phyloP scores from a whole-genome alignment of 2,113 vertebrate genomes.

The Gnathonemus longibarbis region DNA sequence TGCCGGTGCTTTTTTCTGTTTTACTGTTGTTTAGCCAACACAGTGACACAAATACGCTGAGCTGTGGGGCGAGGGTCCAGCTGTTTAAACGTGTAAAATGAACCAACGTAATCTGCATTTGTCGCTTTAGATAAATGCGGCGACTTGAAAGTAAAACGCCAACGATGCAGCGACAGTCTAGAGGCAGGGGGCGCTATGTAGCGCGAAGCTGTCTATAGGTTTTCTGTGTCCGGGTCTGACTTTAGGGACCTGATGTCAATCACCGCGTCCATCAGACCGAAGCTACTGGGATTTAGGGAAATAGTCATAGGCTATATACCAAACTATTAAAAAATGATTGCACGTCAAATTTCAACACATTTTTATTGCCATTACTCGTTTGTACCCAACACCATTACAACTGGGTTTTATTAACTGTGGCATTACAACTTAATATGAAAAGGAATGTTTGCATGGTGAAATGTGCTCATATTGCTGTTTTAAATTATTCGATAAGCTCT shows the following conservation, averaged over 20 bases:
- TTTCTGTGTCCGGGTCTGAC: not conserved
- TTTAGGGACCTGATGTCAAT: not conserved
- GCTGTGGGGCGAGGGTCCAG: not conserved
- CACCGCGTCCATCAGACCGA: not conserved
- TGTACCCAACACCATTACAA: not conserved
- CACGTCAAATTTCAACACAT: not conserved
- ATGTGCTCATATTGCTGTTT: not conserved
- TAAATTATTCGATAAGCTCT: not conserved
- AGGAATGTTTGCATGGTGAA: not conserved
- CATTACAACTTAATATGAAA: not conserved
- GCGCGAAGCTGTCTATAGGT: not conserved
- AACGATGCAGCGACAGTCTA: not conserved
- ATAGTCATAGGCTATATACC: not conserved
- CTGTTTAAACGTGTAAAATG: not conserved
- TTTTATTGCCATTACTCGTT: not conserved
- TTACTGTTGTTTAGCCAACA: not conserved
- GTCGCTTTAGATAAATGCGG: not conserved
- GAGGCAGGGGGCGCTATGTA: slow-evolving; percentile 3
- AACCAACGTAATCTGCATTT: not conserved
- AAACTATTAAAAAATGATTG: not conserved
- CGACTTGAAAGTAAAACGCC: not conserved
- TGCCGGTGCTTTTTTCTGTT: not conserved
- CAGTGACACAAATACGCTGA: not conserved
- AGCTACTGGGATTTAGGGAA: not conserved
- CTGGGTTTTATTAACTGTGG: not conserved